Evolutionary conservation across 2,113 vertebrate genomes (phyloP), one percentile per base, ranked within the genome.

Genomic region (Lepus americanus): DNA sequence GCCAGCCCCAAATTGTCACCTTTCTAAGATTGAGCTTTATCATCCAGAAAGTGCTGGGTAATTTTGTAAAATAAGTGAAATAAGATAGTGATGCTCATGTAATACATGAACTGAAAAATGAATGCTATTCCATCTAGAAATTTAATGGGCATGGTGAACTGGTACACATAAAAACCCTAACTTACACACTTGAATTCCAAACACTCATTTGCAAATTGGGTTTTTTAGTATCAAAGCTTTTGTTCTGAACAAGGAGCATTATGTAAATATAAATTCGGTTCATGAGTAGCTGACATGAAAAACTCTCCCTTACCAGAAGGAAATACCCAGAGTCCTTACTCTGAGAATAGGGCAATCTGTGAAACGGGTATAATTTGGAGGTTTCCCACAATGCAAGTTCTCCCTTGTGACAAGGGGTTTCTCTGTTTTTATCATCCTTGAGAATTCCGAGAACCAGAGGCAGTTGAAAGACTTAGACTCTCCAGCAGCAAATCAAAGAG

Each of bases 151-250:
- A 44, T 23, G 63, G 81, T 76, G 80, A 79, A 13, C 85, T 74
- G 73, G 49, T 53, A 61, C 14, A 72, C 44, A 64, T 22, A 66
- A 78, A 78, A 3, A 22, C 29, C n/a, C 53, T 33, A 17, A 64
- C 51, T 36, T 79, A 61, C 19, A 64, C 77, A 49, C 66, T 7
- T 59, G 53, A 91, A 51, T 88, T 87, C n/a, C 1, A 7, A 70
- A 72, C 22, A 72, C 19, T 90, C 61, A 81, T 90, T 81, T 90
- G 51, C 27, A 81, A 95, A 63, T 81, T 64, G 36, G 66, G 63
- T 49, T 83, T 64, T 95, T 59, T 87, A 39, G 66, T 53, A 90
- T 78, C 63, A 78, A 78, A 78, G 63, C 55, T 69, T 95, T 90
- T 90, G 7, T 66, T 66, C 67, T 23, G 2, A 79, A 64, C 64